Base-by-base conservation (phyloP, 2,888 invertebrate species). In the Ecliptopera silaceata region DNA sequence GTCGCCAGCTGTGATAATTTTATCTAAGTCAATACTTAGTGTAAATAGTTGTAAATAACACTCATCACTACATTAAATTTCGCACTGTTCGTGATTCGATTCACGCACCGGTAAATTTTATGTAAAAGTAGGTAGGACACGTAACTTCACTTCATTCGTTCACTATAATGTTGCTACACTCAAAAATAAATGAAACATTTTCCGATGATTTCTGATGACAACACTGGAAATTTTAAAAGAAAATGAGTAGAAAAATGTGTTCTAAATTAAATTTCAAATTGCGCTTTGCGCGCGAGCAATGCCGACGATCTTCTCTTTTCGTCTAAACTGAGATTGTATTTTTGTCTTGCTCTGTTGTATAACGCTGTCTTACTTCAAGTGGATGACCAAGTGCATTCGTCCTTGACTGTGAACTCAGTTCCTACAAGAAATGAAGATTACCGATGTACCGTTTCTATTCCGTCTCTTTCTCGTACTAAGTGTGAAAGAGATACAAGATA, bases 361-460 rank as follows among this genome's bases (percentile, higher is more conserved):
- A 65, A 54, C 54, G 20, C 63, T 63, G 56, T 82, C 79, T 78
- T 72, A 65, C 56, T 82, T 66, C 69, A 58, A 64, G 66, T 72
- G 65, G 70, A 76, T 75, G 75, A 65, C 61, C 62, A 69, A 82
- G 84, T 84, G 84, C 84, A 82, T 75, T 82, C 87, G 88, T 86
- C 88, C 88, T 89, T 86, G 86, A 86, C 84, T 84, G 65, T 78
- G 80, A 82, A 76, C 81, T 74, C 69, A 66, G 70, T 64, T 75
- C 69, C 72, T 71, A 71, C 69, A 72, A 79, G 80, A 79, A 79
- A 72, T 66, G 66, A 72, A 75, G 78, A 85, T 52, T 26, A 49
- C 49, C 34, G 53, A 54, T 81, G 79, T 89, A 86, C 89, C 89
- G 90, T 89, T 88, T 72, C 64, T 59, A 66, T 77, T 69, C 68